Conservation (phyloP, 2,797 vertebrate genomes). For the Sarcoramphus papa region DNA sequence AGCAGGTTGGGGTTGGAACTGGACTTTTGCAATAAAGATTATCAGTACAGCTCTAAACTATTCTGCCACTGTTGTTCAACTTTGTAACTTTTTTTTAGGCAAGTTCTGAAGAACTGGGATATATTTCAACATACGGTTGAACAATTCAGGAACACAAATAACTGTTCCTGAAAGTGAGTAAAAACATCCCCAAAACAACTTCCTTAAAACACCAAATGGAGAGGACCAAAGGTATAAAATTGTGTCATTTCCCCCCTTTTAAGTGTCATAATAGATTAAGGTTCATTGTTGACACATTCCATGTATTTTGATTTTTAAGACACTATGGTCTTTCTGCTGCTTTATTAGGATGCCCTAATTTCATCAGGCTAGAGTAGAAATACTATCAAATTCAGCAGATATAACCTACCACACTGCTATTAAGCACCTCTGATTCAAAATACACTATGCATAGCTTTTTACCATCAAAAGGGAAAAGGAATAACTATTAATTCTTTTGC, state of each 20-base stretch:
- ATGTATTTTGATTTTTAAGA: not conserved
- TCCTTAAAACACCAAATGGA: not conserved
- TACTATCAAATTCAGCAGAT: not conserved
- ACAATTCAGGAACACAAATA: not conserved
- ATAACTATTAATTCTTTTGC: not conserved
- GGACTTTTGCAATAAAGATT: not conserved
- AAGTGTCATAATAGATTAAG: not conserved
- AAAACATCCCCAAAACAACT: not conserved
- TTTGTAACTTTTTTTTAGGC: not conserved
- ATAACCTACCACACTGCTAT: not conserved
- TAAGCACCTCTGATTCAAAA: not conserved
- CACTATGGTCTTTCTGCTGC: not conserved
- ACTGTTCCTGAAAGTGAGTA: not conserved
- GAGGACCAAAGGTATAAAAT: not conserved
- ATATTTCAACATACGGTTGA: not conserved
- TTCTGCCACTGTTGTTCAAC: not conserved
- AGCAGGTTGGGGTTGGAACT: fast-evolving
- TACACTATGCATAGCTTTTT: not conserved
- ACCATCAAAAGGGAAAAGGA: not conserved
- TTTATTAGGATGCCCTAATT: not conserved
- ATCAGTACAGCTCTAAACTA: not conserved
- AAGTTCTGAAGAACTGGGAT: not conserved
- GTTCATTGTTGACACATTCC: not conserved
- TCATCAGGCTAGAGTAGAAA: not conserved
- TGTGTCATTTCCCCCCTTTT: not conserved